phyloP scores from a whole-genome alignment of 2,113 vertebrate species.

The Chiloscyllium plagiosum region DNA sequence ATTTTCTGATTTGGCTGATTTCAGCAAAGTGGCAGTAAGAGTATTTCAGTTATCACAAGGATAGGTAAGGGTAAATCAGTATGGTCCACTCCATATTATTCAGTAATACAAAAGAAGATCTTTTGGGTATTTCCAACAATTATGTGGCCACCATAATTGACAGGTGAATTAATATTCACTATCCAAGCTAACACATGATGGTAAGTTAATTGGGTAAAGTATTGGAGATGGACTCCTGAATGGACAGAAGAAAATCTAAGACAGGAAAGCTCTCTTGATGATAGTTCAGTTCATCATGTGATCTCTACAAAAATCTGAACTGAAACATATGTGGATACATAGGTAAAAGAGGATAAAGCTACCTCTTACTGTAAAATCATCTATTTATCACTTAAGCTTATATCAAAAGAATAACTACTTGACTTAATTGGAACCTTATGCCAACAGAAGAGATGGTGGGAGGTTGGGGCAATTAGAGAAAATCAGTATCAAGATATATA shows the following conservation, averaged over 20 bases:
- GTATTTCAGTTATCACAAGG: neutral
- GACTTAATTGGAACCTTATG: neutral
- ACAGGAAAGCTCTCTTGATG: neutral
- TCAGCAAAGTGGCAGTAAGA: neutral
- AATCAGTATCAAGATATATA: neutral
- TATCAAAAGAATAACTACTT: neutral
- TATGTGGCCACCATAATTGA: too few relatives aligned
- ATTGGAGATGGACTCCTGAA: neutral
- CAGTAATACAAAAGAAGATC: too few relatives aligned
- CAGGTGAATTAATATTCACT: neutral
- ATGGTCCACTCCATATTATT: too few relatives aligned
- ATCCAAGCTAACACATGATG: neutral
- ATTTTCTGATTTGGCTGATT: neutral
- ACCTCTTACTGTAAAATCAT: neutral
- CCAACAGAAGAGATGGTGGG: neutral
- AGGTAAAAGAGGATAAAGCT: neutral
- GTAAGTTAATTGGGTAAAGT: neutral
- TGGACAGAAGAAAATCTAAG: neutral
- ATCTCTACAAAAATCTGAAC: too few relatives aligned
- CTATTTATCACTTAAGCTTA: neutral
- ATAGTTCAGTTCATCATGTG: neutral
- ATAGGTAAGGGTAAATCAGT: neutral
- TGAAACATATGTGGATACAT: neutral
- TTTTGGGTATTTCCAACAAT: too few relatives aligned
- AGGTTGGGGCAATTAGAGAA: neutral